These are phyloP conservation scores for Lasioglossum figueresi DNA, from an alignment of 2,888 invertebrate species.

Conservation along the genomic window DNA sequence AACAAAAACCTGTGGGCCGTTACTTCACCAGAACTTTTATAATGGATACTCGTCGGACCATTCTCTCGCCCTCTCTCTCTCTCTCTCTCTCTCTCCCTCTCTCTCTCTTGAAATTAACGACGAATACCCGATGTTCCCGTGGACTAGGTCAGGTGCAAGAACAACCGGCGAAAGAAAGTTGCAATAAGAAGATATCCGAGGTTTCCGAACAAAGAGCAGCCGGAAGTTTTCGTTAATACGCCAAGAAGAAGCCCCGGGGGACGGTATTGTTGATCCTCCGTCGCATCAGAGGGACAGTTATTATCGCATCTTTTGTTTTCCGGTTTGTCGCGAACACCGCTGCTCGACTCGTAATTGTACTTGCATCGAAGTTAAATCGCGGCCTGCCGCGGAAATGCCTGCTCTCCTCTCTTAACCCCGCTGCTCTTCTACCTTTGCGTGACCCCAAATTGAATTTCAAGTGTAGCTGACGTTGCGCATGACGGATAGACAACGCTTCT, in stretches of 20 bases:
- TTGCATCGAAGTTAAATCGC: background rate
- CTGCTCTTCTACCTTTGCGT: background rate
- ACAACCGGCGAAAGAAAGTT: constrained; percentile 37
- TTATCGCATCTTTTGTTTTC: background rate
- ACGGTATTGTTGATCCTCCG: constrained; percentile 5
- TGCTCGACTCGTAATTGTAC: background rate
- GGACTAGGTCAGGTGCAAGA: constrained; percentile 49
- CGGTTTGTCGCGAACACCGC: background rate
- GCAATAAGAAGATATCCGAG: constrained; percentile 37
- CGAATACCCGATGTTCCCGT: constrained; percentile 26
- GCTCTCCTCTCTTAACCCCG: background rate
- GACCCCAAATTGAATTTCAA: background rate
- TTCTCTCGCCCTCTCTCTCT: background rate
- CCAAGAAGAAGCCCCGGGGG: background rate
- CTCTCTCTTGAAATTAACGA: constrained; percentile 46
- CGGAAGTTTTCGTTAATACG: constrained; percentile 34
- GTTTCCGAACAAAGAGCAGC: constrained; percentile 17
- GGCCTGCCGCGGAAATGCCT: background rate
- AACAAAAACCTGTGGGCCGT: constrained; percentile 12
- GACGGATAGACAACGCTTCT: background rate
- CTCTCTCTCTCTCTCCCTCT: background rate
- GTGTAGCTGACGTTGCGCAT: background rate
- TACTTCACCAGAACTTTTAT: constrained; percentile 39
- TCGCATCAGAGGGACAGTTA: background rate
- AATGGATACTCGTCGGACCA: constrained; percentile 41